These are phyloP conservation scores for Melipona bicolor DNA, from an alignment of 2,888 invertebrate species.

Conservation along the genomic window DNA sequence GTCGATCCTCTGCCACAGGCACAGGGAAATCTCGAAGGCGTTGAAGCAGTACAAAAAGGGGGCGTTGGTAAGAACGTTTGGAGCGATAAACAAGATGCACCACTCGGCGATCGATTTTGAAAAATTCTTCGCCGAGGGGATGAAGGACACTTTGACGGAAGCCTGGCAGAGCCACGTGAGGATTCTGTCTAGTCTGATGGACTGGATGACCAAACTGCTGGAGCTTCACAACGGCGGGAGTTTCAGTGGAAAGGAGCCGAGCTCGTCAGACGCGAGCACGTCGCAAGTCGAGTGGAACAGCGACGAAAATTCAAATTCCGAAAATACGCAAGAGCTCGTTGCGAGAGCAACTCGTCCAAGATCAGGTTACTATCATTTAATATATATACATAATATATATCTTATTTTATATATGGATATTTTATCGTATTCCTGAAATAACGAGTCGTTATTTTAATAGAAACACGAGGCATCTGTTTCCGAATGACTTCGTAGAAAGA, in stretches of 20 bases:
- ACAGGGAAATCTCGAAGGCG: constrained; percentile 46
- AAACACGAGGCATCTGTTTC: too few relatives aligned
- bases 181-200: constrained; percentile 42
- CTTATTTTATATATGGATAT: not conserved
- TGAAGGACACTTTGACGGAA: constrained; percentile 43
- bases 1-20: constrained; percentile 14
- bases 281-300: constrained; percentile 2
- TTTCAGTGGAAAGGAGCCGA: constrained; percentile 4
- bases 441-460: too few relatives aligned
- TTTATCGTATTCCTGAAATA: not conserved
- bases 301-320: constrained; percentile 7
- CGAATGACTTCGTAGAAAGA: not conserved
- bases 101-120: constrained; percentile 50
- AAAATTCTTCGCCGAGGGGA: constrained; percentile 53
- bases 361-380: constrained; percentile 7
- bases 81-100: constrained; percentile 55
- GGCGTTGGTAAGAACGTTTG: constrained; percentile 42
- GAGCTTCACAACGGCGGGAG: constrained; percentile 28
- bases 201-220: constrained; percentile 58
- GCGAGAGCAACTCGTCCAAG: not conserved
- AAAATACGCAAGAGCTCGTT: not conserved
- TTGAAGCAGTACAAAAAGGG: constrained; percentile 58
- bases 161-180: constrained; percentile 54
- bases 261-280: not conserved
- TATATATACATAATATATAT: not conserved